Evolutionary conservation across 2,113 vertebrate genomes (phyloP).

Genomic region (Microtus richardsoni): DNA sequence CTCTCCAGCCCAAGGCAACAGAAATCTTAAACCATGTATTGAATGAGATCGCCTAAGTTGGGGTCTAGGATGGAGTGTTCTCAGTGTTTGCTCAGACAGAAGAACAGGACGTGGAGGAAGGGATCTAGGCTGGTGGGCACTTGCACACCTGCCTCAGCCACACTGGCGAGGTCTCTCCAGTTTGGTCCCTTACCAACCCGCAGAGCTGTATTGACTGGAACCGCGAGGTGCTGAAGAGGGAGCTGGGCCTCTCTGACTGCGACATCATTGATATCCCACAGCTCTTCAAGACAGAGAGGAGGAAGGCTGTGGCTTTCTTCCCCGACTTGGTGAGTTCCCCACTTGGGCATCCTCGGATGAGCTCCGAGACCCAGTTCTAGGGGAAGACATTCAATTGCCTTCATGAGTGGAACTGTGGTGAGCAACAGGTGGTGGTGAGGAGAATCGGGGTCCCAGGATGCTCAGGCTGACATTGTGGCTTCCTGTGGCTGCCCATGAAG

Average conservation of each 20-base stretch:
- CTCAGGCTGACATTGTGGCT: not conserved
- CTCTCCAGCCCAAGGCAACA: too few relatives aligned
- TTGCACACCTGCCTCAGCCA: not conserved
- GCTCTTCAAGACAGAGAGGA: conserved; percentile 85
- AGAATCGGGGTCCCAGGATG: not conserved
- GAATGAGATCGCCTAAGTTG: not conserved
- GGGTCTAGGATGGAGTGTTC: not conserved
- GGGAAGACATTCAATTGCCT: rapidly evolving
- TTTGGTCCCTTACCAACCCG: rapidly evolving
- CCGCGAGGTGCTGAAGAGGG: conserved; percentile 92
- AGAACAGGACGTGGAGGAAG: not conserved
- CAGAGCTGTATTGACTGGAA: conserved; percentile 97
- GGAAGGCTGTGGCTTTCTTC: conserved; percentile 89
- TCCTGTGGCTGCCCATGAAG: not conserved
- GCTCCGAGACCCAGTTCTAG: not conserved
- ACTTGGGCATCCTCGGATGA: rapidly evolving
- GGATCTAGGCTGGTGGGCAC: not conserved
- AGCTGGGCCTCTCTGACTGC: conserved; percentile 90
- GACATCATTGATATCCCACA: conserved; percentile 95
- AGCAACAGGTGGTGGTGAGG: not conserved
- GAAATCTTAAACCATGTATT: not conserved
- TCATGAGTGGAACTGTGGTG: not conserved
- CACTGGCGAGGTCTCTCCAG: not conserved
- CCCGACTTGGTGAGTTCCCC: conserved; percentile 90
- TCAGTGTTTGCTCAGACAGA: not conserved